A percentile compares a stretch with the other conserved stretches of the same genome.
phyloP scores from a whole-genome alignment of 2,888 invertebrate species.

The Standfussiana lucernea region DNA sequence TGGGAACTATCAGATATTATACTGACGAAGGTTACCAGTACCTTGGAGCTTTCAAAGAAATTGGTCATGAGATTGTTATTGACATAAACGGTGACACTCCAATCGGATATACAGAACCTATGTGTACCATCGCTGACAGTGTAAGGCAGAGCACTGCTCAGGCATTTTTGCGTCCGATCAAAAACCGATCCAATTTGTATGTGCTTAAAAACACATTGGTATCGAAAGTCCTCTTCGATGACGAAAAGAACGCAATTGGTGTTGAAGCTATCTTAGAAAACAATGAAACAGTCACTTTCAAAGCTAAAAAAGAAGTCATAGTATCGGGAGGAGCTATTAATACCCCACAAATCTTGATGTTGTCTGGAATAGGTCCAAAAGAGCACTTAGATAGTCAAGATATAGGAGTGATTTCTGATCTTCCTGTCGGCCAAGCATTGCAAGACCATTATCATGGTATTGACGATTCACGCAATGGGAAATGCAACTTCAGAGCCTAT shows the following conservation, averaged over 20 bases:
- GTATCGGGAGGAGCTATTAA: slow-evolving; percentile 84
- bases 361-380: slow-evolving; percentile 86
- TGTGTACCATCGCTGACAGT: slow-evolving; percentile 85
- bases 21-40: slow-evolving; percentile 60
- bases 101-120: slow-evolving; percentile 83
- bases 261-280: slow-evolving; percentile 77
- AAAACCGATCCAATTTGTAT: slow-evolving; percentile 74
- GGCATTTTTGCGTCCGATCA: slow-evolving; percentile 81
- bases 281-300: slow-evolving; percentile 67
- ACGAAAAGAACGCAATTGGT: slow-evolving; percentile 80
- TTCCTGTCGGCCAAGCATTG: slow-evolving; percentile 84
- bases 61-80: slow-evolving; percentile 78
- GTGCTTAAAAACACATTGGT: slow-evolving; percentile 62
- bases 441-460: slow-evolving; percentile 78
- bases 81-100: slow-evolving; percentile 79
- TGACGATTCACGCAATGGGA: slow-evolving; percentile 62
- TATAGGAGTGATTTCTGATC: slow-evolving; percentile 66
- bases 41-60: slow-evolving; percentile 79
- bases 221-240: slow-evolving; percentile 85
- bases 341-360: slow-evolving; percentile 84
- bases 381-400: slow-evolving; percentile 73
- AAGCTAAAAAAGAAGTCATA: slow-evolving; percentile 84
- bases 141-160: slow-evolving; percentile 85
- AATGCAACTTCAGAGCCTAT: slow-evolving; percentile 70
- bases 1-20: slow-evolving; percentile 75